These are phyloP conservation scores for Halocaridina rubra DNA, from an alignment of 2,888 invertebrate species.

Conservation along the genomic window DNA sequence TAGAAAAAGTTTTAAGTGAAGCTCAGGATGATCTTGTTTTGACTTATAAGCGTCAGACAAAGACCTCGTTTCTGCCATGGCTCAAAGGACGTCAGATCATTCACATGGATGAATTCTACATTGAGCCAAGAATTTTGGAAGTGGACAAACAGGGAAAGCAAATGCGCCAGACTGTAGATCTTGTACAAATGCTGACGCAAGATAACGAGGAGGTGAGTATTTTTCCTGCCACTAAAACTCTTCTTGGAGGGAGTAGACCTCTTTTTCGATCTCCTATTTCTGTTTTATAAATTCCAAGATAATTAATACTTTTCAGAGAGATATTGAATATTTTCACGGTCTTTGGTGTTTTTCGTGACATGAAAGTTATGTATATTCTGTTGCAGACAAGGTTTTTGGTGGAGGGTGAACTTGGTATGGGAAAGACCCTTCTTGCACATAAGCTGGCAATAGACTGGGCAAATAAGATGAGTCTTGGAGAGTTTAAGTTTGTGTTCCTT, in stretches of 20 bases:
- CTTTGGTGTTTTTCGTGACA: not conserved
- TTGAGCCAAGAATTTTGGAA: constrained; percentile 43
- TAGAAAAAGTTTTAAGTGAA: constrained; percentile 12
- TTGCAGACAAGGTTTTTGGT: constrained; percentile 53
- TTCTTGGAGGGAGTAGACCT: no score
- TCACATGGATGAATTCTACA: constrained; percentile 53
- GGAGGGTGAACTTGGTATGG: constrained; percentile 63
- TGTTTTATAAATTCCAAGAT: not conserved
- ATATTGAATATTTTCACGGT: not conserved
- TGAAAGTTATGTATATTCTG: not conserved
- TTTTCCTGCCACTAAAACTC: no score
- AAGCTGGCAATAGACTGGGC: constrained; percentile 62
- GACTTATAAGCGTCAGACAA: constrained; percentile 31
- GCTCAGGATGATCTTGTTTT: constrained; percentile 18
- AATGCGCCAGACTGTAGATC: constrained; percentile 42
- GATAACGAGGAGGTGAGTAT: constrained; percentile 32
- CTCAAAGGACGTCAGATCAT: constrained; percentile 46
- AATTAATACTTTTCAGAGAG: not conserved
- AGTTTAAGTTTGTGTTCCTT: constrained; percentile 58
- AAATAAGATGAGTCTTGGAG: constrained; percentile 30
- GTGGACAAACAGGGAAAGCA: constrained; percentile 45
- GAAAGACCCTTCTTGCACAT: constrained; percentile 58
- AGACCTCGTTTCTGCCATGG: constrained; percentile 43
- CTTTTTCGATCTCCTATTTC: not conserved
- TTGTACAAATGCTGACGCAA: constrained; percentile 17